phyloP scores from a whole-genome alignment of 2,888 invertebrate species.

The Prenolepis imparis region DNA sequence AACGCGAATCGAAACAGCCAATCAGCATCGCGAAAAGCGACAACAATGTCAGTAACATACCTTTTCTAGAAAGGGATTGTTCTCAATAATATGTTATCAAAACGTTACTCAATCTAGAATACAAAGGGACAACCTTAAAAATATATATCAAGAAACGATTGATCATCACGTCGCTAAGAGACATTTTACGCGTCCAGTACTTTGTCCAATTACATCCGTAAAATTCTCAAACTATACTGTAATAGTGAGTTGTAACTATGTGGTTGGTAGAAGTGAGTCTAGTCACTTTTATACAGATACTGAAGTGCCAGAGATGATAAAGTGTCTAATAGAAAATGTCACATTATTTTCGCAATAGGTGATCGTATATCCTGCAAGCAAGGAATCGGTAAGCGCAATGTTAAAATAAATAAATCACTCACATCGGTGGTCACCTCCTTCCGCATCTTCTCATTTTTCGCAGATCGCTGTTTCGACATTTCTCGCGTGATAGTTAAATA shows the following conservation, averaged over 20 bases:
- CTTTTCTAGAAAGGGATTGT: too few species aligned
- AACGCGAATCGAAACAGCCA: too few species aligned
- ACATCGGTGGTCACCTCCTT: constrained; percentile 74
- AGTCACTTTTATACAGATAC: constrained; percentile 49
- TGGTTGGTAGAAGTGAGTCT: constrained; percentile 44
- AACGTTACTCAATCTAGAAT: neutral
- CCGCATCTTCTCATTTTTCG: constrained; percentile 70
- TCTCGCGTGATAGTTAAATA: constrained; percentile 64
- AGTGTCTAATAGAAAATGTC: constrained; percentile 77
- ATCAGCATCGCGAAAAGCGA: too few species aligned
- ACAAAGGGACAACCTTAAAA: neutral
- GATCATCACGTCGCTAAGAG: neutral
- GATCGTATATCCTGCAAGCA: constrained; percentile 72
- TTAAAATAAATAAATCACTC: constrained; percentile 59
- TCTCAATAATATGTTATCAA: neutral
- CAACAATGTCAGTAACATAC: too few species aligned
- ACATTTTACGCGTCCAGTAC: neutral
- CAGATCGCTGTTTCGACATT: constrained; percentile 79
- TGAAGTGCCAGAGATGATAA: neutral
- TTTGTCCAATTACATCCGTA: neutral
- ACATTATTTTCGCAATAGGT: constrained; percentile 78
- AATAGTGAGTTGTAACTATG: neutral
- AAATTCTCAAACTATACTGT: neutral
- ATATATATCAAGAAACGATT: neutral
- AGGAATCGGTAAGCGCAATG: constrained; percentile 27